Percentiles rank a stretch among this genome's conserved stretches.
Conservation (phyloP, 2,888 invertebrate species). For the Diadromus collaris region DNA sequence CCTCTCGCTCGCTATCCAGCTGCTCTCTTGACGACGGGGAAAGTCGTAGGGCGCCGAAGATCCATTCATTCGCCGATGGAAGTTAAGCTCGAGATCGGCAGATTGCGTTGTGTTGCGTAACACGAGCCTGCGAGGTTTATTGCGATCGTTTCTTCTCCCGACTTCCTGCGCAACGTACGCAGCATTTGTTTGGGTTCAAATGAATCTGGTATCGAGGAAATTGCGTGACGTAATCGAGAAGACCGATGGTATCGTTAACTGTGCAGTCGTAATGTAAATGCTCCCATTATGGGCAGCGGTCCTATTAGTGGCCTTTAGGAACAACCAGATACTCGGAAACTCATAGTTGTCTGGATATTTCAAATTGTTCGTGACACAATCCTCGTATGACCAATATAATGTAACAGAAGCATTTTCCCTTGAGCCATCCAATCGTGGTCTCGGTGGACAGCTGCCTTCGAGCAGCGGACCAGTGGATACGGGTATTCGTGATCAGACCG, state of each 20-base stretch:
- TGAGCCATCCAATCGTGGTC: background rate
- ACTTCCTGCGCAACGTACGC: background rate
- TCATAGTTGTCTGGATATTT: no score
- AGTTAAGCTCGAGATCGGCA: slow-evolving; percentile 24
- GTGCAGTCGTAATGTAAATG: background rate
- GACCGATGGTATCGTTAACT: slow-evolving; percentile 23
- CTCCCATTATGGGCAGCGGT: no score
- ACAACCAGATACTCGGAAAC: no score
- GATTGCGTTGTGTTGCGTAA: slow-evolving; percentile 12
- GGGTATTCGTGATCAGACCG: slow-evolving; percentile 26
- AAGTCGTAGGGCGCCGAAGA: slow-evolving; percentile 6
- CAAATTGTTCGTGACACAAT: no score
- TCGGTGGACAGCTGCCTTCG: slow-evolving; percentile 20
- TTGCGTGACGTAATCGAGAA: slow-evolving; percentile 1
- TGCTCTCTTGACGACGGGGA: slow-evolving; percentile 33
- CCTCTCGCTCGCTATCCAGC: slow-evolving; percentile 35
- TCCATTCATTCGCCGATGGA: background rate
- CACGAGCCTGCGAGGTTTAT: background rate
- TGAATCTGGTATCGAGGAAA: slow-evolving; percentile 20
- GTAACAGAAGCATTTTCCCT: no score
- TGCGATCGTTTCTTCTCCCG: background rate
- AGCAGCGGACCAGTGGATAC: slow-evolving; percentile 37
- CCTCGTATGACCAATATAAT: no score
- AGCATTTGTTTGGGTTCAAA: slow-evolving; percentile 15
- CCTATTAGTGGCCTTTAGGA: no score